phyloP scores from a whole-genome alignment of 1,140 invertebrate genomes.

The Armadillidium nasatum region DNA sequence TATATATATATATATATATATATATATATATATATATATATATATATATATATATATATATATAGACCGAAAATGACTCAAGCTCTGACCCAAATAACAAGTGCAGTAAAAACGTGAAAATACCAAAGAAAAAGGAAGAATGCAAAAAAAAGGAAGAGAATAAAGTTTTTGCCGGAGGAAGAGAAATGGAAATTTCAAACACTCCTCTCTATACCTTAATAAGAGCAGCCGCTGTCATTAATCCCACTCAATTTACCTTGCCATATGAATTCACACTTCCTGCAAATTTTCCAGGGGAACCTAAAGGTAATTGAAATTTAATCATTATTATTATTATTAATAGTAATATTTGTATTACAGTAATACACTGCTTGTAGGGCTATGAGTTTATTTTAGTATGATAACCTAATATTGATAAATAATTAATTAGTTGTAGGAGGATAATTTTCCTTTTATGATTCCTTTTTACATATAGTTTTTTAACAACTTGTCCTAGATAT shows the following conservation, averaged over 20 bases:
- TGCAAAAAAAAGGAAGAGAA: conserved; percentile 34
- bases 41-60: too few relatives aligned
- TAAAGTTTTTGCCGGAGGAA: conserved; percentile 30
- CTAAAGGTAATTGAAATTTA: conserved; percentile 22
- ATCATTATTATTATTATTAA: too few relatives aligned
- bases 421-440: too few relatives aligned
- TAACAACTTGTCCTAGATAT: too few relatives aligned
- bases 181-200: conserved; percentile 38
- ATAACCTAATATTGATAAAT: too few relatives aligned
- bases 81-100: conserved; percentile 37
- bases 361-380: too few relatives aligned
- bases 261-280: conserved; percentile 72
- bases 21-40: too few relatives aligned
- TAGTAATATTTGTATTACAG: too few relatives aligned
- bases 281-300: conserved; percentile 68
- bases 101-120: conserved; percentile 33
- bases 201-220: conserved; percentile 65
- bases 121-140: conserved; percentile 38
- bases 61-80: conserved; percentile 38
- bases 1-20: too few relatives aligned
- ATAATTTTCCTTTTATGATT: too few relatives aligned
- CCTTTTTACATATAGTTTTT: too few relatives aligned
- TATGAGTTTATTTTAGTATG: too few relatives aligned
- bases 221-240: conserved; percentile 71
- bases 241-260: conserved; percentile 82